Evolutionary conservation across 2,797 vertebrate genomes (phyloP), one percentile per base, ranked within the genome.

Genomic region (Artibeus jamaicensis): DNA sequence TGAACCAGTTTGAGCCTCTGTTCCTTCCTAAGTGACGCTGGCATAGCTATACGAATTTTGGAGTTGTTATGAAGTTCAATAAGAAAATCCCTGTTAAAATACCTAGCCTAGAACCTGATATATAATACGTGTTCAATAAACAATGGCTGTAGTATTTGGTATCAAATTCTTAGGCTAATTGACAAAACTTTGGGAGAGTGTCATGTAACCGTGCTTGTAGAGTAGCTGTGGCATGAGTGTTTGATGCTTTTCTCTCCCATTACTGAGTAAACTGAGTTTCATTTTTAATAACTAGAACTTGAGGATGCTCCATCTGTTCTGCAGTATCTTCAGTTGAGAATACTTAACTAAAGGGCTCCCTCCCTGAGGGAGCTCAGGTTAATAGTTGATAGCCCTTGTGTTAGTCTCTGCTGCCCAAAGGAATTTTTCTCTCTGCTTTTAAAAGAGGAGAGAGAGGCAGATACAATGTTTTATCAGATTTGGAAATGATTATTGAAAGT

Each of bases 261-360:
- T 53, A 59, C 57, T 91, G 78, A 93, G 15, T 39, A 37, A 92
- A 89, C 18, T 26, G 29, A 70, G 18, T 67, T 95, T 86, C 79
- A 67, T 92, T 94, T 96, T 93, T 91, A 93, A 73, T 87, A 74
- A 42, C 34, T 21, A 6, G 81, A 18, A 90, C 48, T 76, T 34
- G 59, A 85, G 29, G 39, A 34, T 39, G 14, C 46, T 85, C 55
- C 57, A 39, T 42, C 55, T 26, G 55, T 26, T 79, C 68, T 89
- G 7, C 11, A 78, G 55, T 48, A 15, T 68, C 29, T 82, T 94
- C 18, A 39, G 15, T 46, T 68, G 57, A 92, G 77, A 85, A 53
- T 82, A 29, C 55, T 95, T 81, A 42, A 82, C 83, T 74, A 67
- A 76, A 87, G 57, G 11, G 39, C 26, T 86, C 62, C 77, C 11